Conservation (phyloP, 1,140 invertebrate species). For the Thaumetopoea pityocampa region DNA sequence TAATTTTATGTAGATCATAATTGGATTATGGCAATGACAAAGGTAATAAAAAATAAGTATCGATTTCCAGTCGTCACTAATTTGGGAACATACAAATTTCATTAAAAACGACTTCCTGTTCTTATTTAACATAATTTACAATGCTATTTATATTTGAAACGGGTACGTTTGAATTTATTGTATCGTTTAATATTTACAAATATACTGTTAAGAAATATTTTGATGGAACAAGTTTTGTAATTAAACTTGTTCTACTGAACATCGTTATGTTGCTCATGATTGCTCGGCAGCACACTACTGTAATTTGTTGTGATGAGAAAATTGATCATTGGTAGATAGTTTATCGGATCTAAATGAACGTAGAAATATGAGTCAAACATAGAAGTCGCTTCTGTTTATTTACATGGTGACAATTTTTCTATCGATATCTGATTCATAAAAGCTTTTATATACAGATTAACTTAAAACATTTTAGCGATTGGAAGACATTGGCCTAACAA, state of each 20-base stretch:
- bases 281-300: slow-evolving; percentile 6
- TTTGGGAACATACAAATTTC: slow-evolving; percentile 5
- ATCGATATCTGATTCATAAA: too few relatives aligned
- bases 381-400: too few relatives aligned
- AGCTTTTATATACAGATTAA: too few relatives aligned
- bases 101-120: slow-evolving; percentile 2
- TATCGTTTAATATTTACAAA: slow-evolving; percentile 16
- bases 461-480: too few relatives aligned
- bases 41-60: slow-evolving; percentile 3
- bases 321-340: too few relatives aligned
- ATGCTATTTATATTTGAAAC: slow-evolving; percentile 12
- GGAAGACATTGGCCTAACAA: too few relatives aligned
- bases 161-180: slow-evolving; percentile 14
- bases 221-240: slow-evolving; percentile 7
- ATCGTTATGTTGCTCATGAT: slow-evolving; percentile 9
- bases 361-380: too few relatives aligned
- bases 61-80: slow-evolving; percentile 9
- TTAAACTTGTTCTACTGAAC: slow-evolving; percentile 13
- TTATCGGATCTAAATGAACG: too few relatives aligned
- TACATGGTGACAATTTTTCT: too few relatives aligned
- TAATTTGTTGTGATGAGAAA: slow-evolving; percentile 18
- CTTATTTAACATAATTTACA: slow-evolving; percentile 13
- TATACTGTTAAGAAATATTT: slow-evolving; percentile 10
- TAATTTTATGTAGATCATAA: neutral
- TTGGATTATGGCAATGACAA: neutral